phyloP scores from a whole-genome alignment of 2,113 vertebrate genomes.

The Naja naja region DNA sequence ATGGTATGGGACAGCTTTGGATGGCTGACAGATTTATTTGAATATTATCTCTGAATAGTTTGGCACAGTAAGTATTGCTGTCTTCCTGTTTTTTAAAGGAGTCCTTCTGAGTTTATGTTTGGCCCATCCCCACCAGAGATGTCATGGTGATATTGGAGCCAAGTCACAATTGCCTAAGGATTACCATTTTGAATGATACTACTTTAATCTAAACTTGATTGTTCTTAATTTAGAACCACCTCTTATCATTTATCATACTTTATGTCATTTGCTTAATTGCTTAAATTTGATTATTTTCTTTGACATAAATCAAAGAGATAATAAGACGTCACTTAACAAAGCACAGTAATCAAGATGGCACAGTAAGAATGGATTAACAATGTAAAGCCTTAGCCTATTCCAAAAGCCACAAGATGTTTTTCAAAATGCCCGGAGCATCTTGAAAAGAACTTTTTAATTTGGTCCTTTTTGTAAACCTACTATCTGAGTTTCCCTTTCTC shows the following conservation, averaged over 20 bases:
- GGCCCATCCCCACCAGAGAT: not conserved
- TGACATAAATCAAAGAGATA: not conserved
- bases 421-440: not conserved
- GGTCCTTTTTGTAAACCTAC: not conserved
- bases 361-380: not conserved
- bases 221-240: not conserved
- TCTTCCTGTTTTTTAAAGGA: not conserved
- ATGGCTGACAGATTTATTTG: not conserved
- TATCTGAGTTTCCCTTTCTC: not conserved
- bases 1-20: not conserved
- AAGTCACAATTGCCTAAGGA: not conserved
- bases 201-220: not conserved
- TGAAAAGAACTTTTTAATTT: not conserved
- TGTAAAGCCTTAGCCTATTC: not conserved
- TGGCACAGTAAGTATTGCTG: not conserved
- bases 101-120: not conserved
- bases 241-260: not conserved
- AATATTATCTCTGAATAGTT: not conserved
- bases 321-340: not conserved
- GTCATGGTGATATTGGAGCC: not conserved
- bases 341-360: not conserved
- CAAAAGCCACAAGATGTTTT: not conserved
- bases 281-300: not conserved
- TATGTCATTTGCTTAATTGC: not conserved
- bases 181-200: not conserved